phyloP scores from a whole-genome alignment of 2,888 invertebrate species.

The Cerastis leucographa region DNA sequence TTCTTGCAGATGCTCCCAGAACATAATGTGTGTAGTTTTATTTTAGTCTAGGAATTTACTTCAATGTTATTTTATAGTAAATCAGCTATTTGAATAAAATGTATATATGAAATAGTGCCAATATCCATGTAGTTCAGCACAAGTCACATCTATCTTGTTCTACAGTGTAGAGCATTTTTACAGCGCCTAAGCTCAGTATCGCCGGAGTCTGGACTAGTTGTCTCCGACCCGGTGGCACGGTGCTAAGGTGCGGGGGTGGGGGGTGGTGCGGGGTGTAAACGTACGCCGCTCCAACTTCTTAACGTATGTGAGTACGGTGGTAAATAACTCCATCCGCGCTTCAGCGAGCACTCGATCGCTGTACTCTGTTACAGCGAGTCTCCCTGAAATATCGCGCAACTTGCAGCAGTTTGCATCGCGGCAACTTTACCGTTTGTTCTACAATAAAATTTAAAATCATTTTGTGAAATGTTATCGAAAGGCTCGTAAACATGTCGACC shows the following conservation, averaged over 20 bases:
- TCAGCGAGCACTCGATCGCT: slow-evolving; percentile 37
- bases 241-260: neutral
- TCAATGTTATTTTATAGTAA: neutral
- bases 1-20: neutral
- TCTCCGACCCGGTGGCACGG: neutral
- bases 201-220: slow-evolving; percentile 19
- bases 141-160: slow-evolving; percentile 2
- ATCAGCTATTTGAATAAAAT: too few species aligned
- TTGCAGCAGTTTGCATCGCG: slow-evolving; percentile 12
- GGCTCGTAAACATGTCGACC: slow-evolving; percentile 20
- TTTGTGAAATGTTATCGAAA: slow-evolving; percentile 20
- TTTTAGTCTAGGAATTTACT: neutral
- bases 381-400: slow-evolving; percentile 13
- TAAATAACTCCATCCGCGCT: slow-evolving; percentile 46
- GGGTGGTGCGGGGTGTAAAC: neutral
- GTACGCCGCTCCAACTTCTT: slow-evolving; percentile 33
- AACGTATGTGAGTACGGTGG: slow-evolving; percentile 36
- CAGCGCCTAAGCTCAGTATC: neutral
- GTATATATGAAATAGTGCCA: too few species aligned
- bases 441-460: slow-evolving; percentile 20
- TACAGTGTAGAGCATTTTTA: slow-evolving; percentile 1
- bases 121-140: neutral
- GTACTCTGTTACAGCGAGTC: slow-evolving; percentile 6
- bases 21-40: neutral
- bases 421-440: slow-evolving; percentile 11